These are phyloP conservation scores for Pteropus rufus DNA, from an alignment of 2,797 vertebrate genomes.

Conservation along the genomic window DNA sequence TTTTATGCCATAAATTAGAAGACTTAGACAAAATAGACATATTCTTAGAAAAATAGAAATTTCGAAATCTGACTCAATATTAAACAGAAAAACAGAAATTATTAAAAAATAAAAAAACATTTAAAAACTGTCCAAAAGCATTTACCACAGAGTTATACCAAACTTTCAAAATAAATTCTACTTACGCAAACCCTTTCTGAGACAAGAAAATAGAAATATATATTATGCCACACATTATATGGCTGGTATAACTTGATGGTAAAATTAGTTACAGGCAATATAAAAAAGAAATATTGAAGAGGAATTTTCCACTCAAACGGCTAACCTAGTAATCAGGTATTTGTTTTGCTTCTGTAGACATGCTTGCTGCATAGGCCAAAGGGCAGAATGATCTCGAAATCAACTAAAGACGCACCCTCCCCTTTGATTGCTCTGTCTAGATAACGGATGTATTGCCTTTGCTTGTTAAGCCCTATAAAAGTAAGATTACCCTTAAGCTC, in stretches of 20 bases:
- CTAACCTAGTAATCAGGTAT: too few species aligned
- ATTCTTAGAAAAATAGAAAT: constrained; percentile 12
- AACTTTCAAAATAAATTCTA: background rate
- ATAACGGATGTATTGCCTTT: too few species aligned
- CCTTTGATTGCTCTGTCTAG: too few species aligned
- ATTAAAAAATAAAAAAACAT: background rate
- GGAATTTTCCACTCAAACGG: too few species aligned
- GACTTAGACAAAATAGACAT: background rate
- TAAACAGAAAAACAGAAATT: background rate
- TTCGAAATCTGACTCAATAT: background rate
- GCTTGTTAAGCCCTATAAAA: too few species aligned
- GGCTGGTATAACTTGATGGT: background rate
- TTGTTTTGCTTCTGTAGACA: too few species aligned
- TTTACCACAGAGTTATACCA: background rate
- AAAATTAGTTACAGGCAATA: background rate
- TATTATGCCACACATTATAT: background rate
- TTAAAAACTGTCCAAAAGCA: background rate
- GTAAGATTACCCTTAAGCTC: too few species aligned
- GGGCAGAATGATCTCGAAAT: too few species aligned
- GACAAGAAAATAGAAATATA: background rate
- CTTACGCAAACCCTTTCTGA: background rate
- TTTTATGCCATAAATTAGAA: background rate
- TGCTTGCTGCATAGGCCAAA: too few species aligned
- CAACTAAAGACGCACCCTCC: too few species aligned
- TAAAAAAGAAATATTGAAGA: background rate